Evolutionary conservation across 2,113 vertebrate genomes (phyloP), one percentile per base, ranked within the genome.

Genomic region (Macquaria australasica): DNA sequence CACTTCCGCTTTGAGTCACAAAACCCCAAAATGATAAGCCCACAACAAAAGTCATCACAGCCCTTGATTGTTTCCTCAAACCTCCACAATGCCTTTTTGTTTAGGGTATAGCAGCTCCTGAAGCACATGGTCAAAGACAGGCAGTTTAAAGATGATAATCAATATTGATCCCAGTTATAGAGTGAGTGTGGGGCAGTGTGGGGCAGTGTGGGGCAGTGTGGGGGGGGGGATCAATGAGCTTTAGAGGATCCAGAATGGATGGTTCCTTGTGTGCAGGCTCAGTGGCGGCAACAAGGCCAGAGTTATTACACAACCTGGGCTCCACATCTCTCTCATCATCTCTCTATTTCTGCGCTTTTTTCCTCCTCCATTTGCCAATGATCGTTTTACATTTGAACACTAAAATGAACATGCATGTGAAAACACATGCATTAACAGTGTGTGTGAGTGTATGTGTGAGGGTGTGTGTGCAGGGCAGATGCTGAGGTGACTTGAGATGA

Each of bases 91-190:
- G 48, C 45, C 53, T 31, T 66, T 2, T 31, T n/a, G n/a, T n/a
- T 66, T 1, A 31, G 50, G 23, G 4, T 58, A 37, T 2, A 77
- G 45, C 43, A 79, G 28, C 71, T 34, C 70, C 37, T 58, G 50
- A 68, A 72, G 75, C 62, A 60, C 72, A 67, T 34, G 45, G 50
- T 88, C 81, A 88, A 87, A 86, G 90, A 79, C 81, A 81, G 85
- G 70, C 87, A 87, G 87, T 93, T 93, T 90, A 91, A 82, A 85
- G 88, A 93, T 91, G 88, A 93, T 93, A 89, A 94, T 94, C 94
- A 91, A 95, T 94, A 95, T 93, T 93, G 94, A 95, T 94, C 89
- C 39, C 70, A 66, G 77, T 82, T 90, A 82, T 77, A 81, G 90
- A 88, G 83, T 60, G 86, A 89, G 83, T 86, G 83, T 43, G 56